Evolutionary conservation across 2,888 invertebrate species (phyloP), one percentile per base, ranked within the genome.

Genomic region (Endotricha flammealis): DNA sequence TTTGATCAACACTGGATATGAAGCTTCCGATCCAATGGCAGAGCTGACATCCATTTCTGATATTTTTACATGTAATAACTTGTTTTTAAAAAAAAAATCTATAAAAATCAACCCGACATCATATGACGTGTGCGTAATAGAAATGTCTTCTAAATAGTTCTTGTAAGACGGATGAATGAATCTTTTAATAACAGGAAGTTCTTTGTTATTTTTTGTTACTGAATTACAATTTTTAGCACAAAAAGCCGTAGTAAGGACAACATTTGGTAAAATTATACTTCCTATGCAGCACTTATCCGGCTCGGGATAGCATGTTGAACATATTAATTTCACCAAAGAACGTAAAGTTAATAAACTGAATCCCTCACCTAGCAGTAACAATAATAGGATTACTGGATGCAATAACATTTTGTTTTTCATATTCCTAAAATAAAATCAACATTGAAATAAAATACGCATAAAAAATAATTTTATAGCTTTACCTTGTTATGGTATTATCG

Each of bases 141-240:
- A n/a, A 4, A 38, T 47, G 5, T 28, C 32, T 9, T 17, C 4
- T 2, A 43, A 14, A 29, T 36, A 49, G 17, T 54, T 57, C 27
- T 34, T 45, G 13, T 40, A 42, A 16, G 42, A 37, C 14, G 49
- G 44, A 35, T 60, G 52, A 30, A 48, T 38, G 35, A 46, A 52
- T 6, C 30, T 35, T 27, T 41, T 34, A 4, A 44, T n/a, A 22
- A 60, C 57, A 5, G 45, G 32, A 8, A 38, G 33, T 5, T 32
- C 43, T 16, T 33, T 34, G 4, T 28, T 22, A 7, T 34, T 41
- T 4, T 23, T 38, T 29, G 40, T 47, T 4, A 68, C 44, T 5
- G 32, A 50, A 27, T 60, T 41, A 48, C 77, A 78, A 2, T 50
- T 50, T 39, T 51, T 34, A n/a, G 74, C 73, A 39, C 80, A 79